phyloP scores from a whole-genome alignment of 2,797 vertebrate genomes.

The Phaenicophaeus curvirostris region DNA sequence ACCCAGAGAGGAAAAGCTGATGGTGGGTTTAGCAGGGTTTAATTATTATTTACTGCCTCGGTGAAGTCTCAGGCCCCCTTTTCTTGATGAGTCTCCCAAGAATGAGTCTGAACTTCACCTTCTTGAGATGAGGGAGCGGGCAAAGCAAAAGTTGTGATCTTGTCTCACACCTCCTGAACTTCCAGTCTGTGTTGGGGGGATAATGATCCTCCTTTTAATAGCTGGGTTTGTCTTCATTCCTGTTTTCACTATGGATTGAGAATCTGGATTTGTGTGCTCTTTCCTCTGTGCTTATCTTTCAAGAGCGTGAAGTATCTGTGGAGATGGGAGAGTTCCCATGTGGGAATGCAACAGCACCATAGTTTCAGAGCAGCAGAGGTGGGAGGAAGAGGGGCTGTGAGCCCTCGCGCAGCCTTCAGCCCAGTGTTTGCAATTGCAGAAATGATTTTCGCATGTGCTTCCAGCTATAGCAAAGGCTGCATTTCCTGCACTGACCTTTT shows the following conservation, averaged over 20 bases:
- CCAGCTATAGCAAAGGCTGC: not conserved
- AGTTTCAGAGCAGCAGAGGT: not conserved
- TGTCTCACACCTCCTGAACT: not conserved
- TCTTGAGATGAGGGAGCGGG: not conserved
- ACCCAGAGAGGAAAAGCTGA: not conserved
- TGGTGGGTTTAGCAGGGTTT: not conserved
- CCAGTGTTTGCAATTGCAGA: not conserved
- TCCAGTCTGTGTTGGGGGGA: not conserved
- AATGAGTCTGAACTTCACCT: not conserved
- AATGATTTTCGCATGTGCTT: not conserved
- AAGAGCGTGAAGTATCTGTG: not conserved
- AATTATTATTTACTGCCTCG: constrained; percentile 18
- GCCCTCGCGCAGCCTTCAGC: not conserved
- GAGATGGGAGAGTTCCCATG: not conserved
- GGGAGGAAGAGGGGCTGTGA: not conserved
- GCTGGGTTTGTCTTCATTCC: not conserved
- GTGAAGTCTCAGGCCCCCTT: not conserved
- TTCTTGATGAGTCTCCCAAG: not conserved
- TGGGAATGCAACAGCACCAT: not conserved
- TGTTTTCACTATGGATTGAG: not conserved
- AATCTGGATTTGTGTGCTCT: not conserved
- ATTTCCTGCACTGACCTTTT: not conserved
- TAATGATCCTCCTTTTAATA: not conserved
- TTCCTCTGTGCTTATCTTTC: not conserved
- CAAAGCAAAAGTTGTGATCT: not conserved